These are phyloP conservation scores for Aporrectodea caliginosa DNA, from an alignment of 1,140 invertebrate genomes.

Conservation along the genomic window DNA sequence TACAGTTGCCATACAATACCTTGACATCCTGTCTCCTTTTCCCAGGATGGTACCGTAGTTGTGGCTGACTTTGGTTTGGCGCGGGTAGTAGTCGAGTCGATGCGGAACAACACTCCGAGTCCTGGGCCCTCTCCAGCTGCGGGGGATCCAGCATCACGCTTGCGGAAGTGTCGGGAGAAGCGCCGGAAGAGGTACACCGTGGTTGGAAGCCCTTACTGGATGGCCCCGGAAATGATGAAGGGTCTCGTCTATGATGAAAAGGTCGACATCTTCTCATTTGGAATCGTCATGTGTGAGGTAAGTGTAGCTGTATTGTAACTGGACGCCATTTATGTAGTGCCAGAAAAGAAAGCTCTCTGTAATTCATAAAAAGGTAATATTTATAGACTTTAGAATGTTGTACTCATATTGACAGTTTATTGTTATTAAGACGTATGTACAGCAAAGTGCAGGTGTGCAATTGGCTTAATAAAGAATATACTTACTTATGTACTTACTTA, in stretches of 20 bases:
- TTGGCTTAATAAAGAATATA: too few species aligned
- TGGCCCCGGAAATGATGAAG: slow-evolving; percentile 56
- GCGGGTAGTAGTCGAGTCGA: slow-evolving; percentile 40
- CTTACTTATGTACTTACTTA: too few species aligned
- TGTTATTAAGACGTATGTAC: too few species aligned
- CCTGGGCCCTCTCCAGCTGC: not conserved
- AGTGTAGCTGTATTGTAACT: too few species aligned
- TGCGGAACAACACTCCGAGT: not conserved
- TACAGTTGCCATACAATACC: not conserved
- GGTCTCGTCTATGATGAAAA: slow-evolving; percentile 52
- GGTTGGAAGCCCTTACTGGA: slow-evolving; percentile 55
- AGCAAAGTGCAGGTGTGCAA: too few species aligned
- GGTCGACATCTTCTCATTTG: slow-evolving; percentile 88
- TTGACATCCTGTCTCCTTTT: slow-evolving; percentile 10
- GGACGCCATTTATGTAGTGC: too few species aligned
- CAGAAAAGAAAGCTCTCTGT: too few species aligned
- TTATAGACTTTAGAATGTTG: too few species aligned
- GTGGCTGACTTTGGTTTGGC: slow-evolving; percentile 55
- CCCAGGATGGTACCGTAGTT: slow-evolving; percentile 49
- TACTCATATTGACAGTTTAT: too few species aligned
- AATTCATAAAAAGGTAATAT: too few species aligned
- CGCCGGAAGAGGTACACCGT: slow-evolving; percentile 46
- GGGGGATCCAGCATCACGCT: not conserved
- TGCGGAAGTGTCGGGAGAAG: slow-evolving; percentile 7
- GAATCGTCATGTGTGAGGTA: slow-evolving; percentile 90